Evolutionary conservation across 2,113 vertebrate species (phyloP).

Genomic region (Alaudala cheleensis): DNA sequence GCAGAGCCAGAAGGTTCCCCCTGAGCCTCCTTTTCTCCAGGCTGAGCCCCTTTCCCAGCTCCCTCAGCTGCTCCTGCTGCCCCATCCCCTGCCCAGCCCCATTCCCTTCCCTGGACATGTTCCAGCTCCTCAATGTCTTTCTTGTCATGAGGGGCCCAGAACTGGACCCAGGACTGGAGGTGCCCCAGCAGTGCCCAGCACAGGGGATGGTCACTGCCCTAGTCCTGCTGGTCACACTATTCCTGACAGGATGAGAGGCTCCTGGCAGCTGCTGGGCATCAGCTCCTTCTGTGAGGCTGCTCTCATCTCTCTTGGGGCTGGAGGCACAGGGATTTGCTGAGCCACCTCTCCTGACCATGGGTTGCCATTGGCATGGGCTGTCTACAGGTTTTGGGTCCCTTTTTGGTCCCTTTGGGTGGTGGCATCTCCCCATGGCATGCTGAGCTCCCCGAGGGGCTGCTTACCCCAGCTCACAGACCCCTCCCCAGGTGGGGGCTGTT

Average conservation of each 20-base stretch:
- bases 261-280: background rate
- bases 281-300: background rate
- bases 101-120: fast-evolving
- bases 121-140: background rate
- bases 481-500: background rate
- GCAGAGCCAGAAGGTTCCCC: background rate
- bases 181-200: background rate
- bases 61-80: fast-evolving
- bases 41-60: background rate
- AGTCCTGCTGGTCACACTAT: background rate
- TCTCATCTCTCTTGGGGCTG: background rate
- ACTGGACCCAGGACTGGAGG: background rate
- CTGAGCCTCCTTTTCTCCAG: background rate
- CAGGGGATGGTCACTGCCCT: background rate
- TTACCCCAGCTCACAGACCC: background rate
- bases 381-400: background rate
- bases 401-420: background rate
- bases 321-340: background rate
- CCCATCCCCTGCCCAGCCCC: fast-evolving
- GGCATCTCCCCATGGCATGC: fast-evolving
- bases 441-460: background rate
- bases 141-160: background rate
- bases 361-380: background rate
- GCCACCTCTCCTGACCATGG: background rate
- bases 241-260: background rate